A percentile compares a stretch with the other conserved stretches of the same genome.
Evolutionary conservation across 2,888 invertebrate species (phyloP).

Genomic region (Rhagophthalmus giganteus): DNA sequence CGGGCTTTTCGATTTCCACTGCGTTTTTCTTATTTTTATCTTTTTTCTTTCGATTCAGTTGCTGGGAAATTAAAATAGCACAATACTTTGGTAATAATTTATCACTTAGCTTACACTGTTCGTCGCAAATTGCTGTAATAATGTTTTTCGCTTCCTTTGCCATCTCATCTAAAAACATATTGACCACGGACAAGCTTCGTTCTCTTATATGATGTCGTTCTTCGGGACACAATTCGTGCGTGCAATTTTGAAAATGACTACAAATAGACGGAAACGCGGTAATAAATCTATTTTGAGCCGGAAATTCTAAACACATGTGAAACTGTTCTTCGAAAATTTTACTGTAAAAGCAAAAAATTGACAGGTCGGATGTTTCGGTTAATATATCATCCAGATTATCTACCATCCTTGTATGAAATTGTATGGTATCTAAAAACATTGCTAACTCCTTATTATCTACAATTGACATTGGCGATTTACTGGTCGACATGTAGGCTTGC

Average conservation of each 20-base stretch:
- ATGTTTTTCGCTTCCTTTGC: slow-evolving; percentile 98
- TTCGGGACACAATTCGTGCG: slow-evolving; percentile 97
- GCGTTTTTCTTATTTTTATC: slow-evolving; percentile 89
- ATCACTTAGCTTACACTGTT: slow-evolving; percentile 96
- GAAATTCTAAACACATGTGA: slow-evolving; percentile 97
- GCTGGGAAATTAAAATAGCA: slow-evolving; percentile 85
- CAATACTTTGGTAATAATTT: slow-evolving; percentile 94
- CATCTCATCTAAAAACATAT: slow-evolving; percentile 98
- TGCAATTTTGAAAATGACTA: slow-evolving; percentile 96
- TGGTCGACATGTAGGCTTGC: slow-evolving; percentile 89
- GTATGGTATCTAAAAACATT: slow-evolving; percentile 89
- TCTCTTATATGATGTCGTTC: slow-evolving; percentile 96
- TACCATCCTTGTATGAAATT: slow-evolving; percentile 97
- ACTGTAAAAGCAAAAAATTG: slow-evolving; percentile 96
- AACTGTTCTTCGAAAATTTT: slow-evolving; percentile 98
- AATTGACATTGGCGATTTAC: slow-evolving; percentile 77
- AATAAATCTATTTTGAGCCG: slow-evolving; percentile 96
- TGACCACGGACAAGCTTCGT: slow-evolving; percentile 92
- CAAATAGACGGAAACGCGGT: slow-evolving; percentile 97
- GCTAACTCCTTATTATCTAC: slow-evolving; percentile 85
- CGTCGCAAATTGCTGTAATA: slow-evolving; percentile 97
- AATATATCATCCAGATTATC: slow-evolving; percentile 97
- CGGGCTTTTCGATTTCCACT: slow-evolving; percentile 87
- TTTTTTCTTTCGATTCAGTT: slow-evolving; percentile 88
- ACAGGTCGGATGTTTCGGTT: slow-evolving; percentile 95